Base-by-base conservation (phyloP, 2,113 vertebrate species). In the Tupaia tana region DNA sequence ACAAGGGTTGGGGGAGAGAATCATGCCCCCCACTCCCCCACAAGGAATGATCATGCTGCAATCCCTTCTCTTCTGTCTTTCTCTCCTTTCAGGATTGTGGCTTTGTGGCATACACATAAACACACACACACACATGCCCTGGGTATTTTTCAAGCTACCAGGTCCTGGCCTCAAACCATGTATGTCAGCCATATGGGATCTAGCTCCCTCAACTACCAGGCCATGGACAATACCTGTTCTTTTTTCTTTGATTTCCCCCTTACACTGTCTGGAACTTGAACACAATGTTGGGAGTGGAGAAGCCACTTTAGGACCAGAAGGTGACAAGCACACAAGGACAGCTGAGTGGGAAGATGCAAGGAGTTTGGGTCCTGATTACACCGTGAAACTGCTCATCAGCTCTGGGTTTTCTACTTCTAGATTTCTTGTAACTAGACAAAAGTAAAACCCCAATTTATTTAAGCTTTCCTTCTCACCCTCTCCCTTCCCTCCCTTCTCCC, bases 401-500 rank as follows among this genome's bases (percentile, higher is more conserved):
- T 31, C 22, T 86, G 59, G 16, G 74, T 56, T 69, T 86, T 86
- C 29, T 80, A 27, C 27, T 93, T 93, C 58, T 15, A 8, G 7
- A 54, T 80, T 74, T 93, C 67, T 63, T 61, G 19, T 61, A 86
- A 86, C 34, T 80, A 89, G 25, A 34, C 34, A 59, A 63, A 79
- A 89, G 85, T 58, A 34, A 74, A 89, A 61, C 2, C 27, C 7
- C 79, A 73, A 52, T 79, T 64, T 83, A 87, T 20, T 84, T 79
- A 66, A 43, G 5, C 31, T 74, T 22, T 6, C 59, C 10, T 58
- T 29, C 5, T 22, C 15, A 27, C 0, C 2, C 22, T 86, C 11
- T 14, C 13, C 80, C 3, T 6, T 19, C 69, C 13, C 20, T 31
- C 19, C 8, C 9, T 5, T 2, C 3, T 0, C 1, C 15, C 4